Conservation (phyloP, 1,140 invertebrate genomes). For the Calephelis virginiensis region DNA sequence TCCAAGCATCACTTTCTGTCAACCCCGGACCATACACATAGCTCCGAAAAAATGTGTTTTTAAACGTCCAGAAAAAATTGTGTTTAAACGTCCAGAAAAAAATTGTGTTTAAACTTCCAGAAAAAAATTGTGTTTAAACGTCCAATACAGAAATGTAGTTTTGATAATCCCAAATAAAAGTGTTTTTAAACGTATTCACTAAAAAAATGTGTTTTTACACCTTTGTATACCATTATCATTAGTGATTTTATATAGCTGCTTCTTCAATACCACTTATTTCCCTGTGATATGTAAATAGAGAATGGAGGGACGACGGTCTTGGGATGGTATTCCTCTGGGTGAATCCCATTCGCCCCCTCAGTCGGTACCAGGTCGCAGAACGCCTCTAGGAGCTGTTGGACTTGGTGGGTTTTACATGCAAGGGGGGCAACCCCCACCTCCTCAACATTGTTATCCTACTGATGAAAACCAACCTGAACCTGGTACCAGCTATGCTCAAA, state of each 20-base stretch:
- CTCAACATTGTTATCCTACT: constrained; percentile 79
- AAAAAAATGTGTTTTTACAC: constrained; percentile 16
- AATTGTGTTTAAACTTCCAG: not conserved
- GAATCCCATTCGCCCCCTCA: constrained; percentile 79
- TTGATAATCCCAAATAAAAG: too few species aligned
- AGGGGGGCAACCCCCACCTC: constrained; percentile 79
- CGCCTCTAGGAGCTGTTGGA: constrained; percentile 89
- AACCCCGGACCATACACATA: constrained; percentile 54
- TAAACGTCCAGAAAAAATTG: too few species aligned
- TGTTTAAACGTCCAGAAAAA: too few species aligned
- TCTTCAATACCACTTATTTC: not conserved
- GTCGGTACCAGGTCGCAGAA: constrained; percentile 85
- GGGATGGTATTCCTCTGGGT: constrained; percentile 68
- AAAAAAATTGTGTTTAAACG: not conserved
- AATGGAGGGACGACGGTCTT: constrained; percentile 69
- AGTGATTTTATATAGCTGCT: constrained; percentile 17
- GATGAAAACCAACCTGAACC: constrained; percentile 90
- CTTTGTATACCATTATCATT: constrained; percentile 14
- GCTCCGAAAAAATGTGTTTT: constrained; percentile 30
- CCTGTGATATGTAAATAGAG: constrained; percentile 39
- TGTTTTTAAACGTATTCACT: not conserved
- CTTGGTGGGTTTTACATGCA: constrained; percentile 88
- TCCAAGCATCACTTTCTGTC: constrained; percentile 60
- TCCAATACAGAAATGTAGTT: too few species aligned
- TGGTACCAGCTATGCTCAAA: constrained; percentile 73